These are phyloP conservation scores for Anthopleura sola DNA, from an alignment of 64 coral and sea anemone species.

Conservation along the genomic window DNA sequence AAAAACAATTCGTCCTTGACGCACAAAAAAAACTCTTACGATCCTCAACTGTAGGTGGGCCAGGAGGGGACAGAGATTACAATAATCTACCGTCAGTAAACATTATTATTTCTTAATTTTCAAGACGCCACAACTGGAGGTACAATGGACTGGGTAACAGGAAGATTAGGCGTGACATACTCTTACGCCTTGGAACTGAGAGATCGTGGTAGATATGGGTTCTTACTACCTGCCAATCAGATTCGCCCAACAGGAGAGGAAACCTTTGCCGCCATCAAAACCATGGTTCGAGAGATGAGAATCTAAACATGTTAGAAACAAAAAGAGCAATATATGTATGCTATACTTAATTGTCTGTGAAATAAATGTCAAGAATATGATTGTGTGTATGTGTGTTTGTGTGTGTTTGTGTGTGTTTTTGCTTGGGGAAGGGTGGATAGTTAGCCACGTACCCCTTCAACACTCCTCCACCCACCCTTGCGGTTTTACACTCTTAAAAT, in stretches of 20 bases:
- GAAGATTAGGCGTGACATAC: constrained; percentile 64
- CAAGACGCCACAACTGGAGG: constrained; percentile 71
- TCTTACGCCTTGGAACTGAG: constrained; percentile 78
- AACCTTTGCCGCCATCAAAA: constrained; percentile 89
- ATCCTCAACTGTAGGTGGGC: too few relatives aligned
- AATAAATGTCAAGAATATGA: neutral
- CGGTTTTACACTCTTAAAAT: too few relatives aligned
- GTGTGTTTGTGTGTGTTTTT: too few relatives aligned
- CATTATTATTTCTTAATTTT: neutral
- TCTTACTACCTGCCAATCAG: constrained; percentile 73
- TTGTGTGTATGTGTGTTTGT: neutral
- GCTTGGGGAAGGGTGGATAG: too few relatives aligned
- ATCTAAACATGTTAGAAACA: constrained; percentile 13
- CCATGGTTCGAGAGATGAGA: constrained; percentile 60
- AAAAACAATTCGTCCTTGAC: too few relatives aligned
- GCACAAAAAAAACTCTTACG: too few relatives aligned
- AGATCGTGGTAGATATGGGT: constrained; percentile 72
- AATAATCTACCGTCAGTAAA: neutral
- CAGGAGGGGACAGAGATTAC: too few relatives aligned
- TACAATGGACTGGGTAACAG: constrained; percentile 76
- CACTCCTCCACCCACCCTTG: too few relatives aligned
- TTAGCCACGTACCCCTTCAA: too few relatives aligned
- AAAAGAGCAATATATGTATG: neutral
- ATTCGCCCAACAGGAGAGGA: constrained; percentile 83
- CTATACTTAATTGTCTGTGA: neutral